Percentiles rank a stretch among this genome's conserved stretches.
Conservation (phyloP, 2,113 vertebrate genomes). For the Coregonus clupeaformis region DNA sequence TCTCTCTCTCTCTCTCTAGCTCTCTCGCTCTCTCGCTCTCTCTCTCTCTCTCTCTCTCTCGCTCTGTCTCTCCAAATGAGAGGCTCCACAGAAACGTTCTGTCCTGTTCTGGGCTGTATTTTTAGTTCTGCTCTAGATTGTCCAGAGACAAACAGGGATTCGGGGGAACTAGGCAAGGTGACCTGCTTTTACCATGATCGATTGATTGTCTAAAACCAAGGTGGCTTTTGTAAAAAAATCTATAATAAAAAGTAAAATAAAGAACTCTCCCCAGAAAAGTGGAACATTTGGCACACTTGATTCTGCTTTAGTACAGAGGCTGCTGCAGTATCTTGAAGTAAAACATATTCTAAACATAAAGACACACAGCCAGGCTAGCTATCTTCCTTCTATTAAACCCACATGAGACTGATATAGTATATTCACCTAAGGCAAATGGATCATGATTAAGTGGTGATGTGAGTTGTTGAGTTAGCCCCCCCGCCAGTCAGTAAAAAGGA, state of each 20-base stretch:
- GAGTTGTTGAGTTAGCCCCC: constrained; percentile 18
- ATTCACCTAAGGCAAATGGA: constrained; percentile 64
- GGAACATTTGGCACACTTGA: constrained; percentile 65
- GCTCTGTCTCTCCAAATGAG: too few species aligned
- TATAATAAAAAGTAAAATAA: constrained; percentile 8
- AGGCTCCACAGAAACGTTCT: constrained; percentile 5
- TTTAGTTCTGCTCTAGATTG: constrained; percentile 67
- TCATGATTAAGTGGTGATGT: constrained; percentile 51
- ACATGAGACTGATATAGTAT: constrained; percentile 47
- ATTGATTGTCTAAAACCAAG: constrained; percentile 55
- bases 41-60: constrained; percentile 1
- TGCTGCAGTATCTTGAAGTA: constrained; percentile 31
- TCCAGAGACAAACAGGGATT: constrained; percentile 54
- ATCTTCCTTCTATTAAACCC: constrained; percentile 14
- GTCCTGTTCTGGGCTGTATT: constrained; percentile 64
- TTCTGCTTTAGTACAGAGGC: constrained; percentile 40
- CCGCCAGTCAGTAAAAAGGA: too few species aligned
- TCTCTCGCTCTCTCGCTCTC: too few species aligned
- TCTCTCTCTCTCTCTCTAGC: too few species aligned
- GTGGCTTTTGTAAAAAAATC: constrained; percentile 37
- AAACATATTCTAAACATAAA: not conserved
- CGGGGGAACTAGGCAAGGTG: constrained; percentile 59
- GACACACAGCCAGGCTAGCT: not conserved
- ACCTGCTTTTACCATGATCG: constrained; percentile 64
- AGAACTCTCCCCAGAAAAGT: constrained; percentile 23